phyloP scores from a whole-genome alignment of 2,113 vertebrate species.

The Shinisaurus crocodilurus region DNA sequence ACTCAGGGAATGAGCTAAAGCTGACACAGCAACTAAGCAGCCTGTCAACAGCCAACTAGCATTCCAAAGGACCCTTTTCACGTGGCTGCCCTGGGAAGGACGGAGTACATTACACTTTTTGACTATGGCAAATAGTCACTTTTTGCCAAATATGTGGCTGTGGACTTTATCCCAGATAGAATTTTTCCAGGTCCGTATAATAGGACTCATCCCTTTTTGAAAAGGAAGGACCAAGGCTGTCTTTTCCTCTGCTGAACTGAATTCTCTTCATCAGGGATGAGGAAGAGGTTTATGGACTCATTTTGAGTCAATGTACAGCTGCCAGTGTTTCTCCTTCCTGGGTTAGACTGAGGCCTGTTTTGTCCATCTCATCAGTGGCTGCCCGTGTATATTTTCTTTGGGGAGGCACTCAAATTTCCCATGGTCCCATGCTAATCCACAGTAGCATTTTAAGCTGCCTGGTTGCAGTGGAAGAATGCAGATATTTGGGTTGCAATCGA shows the following conservation, averaged over 20 bases:
- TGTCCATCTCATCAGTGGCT: background rate
- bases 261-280: background rate
- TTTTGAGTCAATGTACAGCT: background rate
- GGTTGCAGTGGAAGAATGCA: too few species aligned
- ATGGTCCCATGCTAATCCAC: background rate
- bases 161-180: background rate
- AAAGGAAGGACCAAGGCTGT: background rate
- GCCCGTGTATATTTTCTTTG: background rate
- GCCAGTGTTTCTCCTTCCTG: background rate
- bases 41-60: constrained; percentile 24
- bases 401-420: background rate
- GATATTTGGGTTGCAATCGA: background rate
- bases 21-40: constrained; percentile 34
- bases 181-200: constrained; percentile 9
- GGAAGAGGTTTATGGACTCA: background rate
- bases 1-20: constrained; percentile 50
- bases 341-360: background rate
- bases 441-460: background rate
- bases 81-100: background rate
- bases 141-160: constrained; percentile 49
- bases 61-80: constrained; percentile 33
- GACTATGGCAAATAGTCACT: constrained; percentile 54
- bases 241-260: constrained; percentile 41
- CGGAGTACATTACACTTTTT: constrained; percentile 30
- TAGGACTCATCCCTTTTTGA: background rate